phyloP scores from a whole-genome alignment of 1,140 invertebrate genomes.

The Hydropsyche tenuis region DNA sequence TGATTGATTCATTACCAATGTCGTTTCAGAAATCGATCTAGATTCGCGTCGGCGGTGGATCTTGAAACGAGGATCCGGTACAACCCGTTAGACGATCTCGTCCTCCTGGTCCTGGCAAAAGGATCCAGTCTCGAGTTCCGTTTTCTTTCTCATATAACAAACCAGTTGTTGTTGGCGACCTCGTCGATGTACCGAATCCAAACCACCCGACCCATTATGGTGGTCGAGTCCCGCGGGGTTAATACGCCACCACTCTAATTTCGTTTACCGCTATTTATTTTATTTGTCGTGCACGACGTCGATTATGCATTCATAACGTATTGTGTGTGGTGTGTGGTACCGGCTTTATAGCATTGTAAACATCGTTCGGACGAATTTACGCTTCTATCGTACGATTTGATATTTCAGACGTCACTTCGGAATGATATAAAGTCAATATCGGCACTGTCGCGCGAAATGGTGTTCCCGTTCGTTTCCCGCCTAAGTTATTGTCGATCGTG shows the following conservation, averaged over 20 bases:
- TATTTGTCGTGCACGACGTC: background rate
- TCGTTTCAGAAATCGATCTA: too few species aligned
- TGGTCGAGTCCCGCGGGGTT: constrained; percentile 9
- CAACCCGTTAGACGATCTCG: constrained; percentile 25
- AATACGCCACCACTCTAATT: constrained; percentile 21
- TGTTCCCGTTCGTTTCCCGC: too few species aligned
- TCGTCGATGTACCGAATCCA: background rate
- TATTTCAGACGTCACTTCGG: too few species aligned
- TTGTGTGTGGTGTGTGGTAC: too few species aligned
- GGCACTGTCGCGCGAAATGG: too few species aligned
- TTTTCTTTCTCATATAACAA: constrained; percentile 17
- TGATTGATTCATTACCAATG: too few species aligned
- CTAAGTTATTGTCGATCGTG: too few species aligned
- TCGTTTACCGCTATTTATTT: constrained; percentile 27
- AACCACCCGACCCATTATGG: constrained; percentile 18
- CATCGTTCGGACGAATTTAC: too few species aligned
- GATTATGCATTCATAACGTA: too few species aligned
- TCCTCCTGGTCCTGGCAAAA: constrained; percentile 29
- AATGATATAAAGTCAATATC: too few species aligned
- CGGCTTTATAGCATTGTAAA: too few species aligned
- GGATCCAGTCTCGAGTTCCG: constrained; percentile 17
- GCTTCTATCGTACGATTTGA: too few species aligned
- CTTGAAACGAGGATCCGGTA: constrained; percentile 19
- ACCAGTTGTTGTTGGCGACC: constrained; percentile 28
- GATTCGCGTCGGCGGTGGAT: background rate